Evolutionary conservation across 2,113 vertebrate genomes (phyloP), one percentile per base, ranked within the genome.

Genomic region (Chlamydotis undulata): DNA sequence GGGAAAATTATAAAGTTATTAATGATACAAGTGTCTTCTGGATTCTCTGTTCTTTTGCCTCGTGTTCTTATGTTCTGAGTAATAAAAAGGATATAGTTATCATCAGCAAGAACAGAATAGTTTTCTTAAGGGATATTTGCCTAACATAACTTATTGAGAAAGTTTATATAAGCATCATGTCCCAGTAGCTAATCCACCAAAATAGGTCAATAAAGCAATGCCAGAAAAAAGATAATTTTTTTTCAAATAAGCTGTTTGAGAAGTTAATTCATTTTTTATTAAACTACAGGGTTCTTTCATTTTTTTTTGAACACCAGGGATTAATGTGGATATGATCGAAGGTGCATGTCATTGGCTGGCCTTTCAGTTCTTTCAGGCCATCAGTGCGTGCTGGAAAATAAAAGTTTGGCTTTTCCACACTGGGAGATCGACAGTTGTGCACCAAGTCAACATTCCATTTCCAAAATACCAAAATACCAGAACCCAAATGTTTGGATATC

Each of bases 221-320:
- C 19, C 57, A 82, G 59, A 74, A 91, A 89, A 81, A 56, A 26
- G 85, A 41, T 41, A 14, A 47, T 16, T 35, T 71, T 35, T 4
- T 67, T 37, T 5, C 5, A 55, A 80, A 83, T 43, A 68, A 87
- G 37, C 13, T 84, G 18, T 77, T 89, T 84, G 35, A 23, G 12
- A 94, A 84, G 41, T 31, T 92, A 76, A 90, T 84, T 92, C 39
- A 49, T 29, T 73, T 95, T 93, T 92, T 93, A 87, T 94, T 92
- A 93, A 94, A 76, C 45, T 69, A 49, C 6, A 37, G 26, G 5
- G 5, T 50, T 81, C 35, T 79, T 90, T 50, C 19, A 24, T 50
- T 37, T 29, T 74, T 29, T 74, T 75, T 68, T 45, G 9, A 87
- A 19, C 83, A 39, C 12, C 35, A 29, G 14, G 25, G 61, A 91